Evolutionary conservation across 2,113 vertebrate genomes (phyloP).

Genomic region (Notothenia rossii): DNA sequence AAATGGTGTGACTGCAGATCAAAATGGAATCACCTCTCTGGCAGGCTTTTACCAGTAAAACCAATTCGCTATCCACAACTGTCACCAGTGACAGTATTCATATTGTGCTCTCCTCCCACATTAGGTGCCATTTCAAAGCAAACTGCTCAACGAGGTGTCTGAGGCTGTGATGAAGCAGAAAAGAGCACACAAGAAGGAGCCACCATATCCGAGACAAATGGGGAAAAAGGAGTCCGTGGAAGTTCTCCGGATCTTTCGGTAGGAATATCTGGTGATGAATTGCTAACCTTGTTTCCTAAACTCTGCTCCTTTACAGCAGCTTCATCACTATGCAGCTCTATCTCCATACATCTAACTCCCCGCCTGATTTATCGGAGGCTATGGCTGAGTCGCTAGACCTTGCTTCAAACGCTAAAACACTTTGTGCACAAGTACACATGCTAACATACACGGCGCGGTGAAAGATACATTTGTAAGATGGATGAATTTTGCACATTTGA

Average conservation of each 20-base stretch:
- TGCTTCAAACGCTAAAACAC: constrained; percentile 28
- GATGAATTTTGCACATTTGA: constrained; percentile 31
- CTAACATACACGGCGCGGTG: constrained; percentile 1
- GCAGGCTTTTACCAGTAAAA: constrained; percentile 12
- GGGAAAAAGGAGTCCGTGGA: constrained; percentile 37
- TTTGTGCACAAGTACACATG: constrained; percentile 29
- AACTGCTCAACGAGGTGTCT: constrained; percentile 11
- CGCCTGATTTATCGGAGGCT: constrained; percentile 54
- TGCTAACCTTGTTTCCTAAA: constrained; percentile 53
- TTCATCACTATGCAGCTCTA: constrained; percentile 62
- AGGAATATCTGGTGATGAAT: constrained; percentile 51
- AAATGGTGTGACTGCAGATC: background rate
- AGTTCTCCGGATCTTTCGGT: constrained; percentile 19
- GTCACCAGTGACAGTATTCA: constrained; percentile 20
- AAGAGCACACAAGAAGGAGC: constrained; percentile 14
- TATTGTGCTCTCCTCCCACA: constrained; percentile 21
- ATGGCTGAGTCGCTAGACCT: constrained; percentile 31
- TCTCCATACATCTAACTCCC: constrained; percentile 54
- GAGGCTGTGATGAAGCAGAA: constrained; percentile 36
- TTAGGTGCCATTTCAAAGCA: constrained; percentile 14
- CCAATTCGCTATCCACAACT: constrained; percentile 6
- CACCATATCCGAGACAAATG: constrained; percentile 7
- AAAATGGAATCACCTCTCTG: background rate
- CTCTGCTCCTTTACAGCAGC: constrained; percentile 39
- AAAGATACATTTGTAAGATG: constrained; percentile 19